Conservation (phyloP, 1,140 invertebrate genomes). For the Halesus radiatus region DNA sequence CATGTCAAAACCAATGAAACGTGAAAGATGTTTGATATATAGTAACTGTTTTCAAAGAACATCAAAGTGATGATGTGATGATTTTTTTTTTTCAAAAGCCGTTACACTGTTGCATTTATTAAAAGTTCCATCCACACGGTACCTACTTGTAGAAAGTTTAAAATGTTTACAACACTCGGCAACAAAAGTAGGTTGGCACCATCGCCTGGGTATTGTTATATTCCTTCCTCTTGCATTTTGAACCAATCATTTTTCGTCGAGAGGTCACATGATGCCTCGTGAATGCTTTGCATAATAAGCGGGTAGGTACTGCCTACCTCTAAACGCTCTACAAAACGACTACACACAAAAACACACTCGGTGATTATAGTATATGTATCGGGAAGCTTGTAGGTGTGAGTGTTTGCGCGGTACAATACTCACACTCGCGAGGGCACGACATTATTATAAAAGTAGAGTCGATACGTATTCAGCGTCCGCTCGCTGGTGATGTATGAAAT, state of each 20-base stretch:
- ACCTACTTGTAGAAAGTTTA: too few species aligned
- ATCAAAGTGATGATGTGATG: too few species aligned
- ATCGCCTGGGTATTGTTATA: neutral
- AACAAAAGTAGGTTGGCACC: too few species aligned
- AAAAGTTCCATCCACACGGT: too few species aligned
- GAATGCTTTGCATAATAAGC: conserved; percentile 38
- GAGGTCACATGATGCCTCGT: conserved; percentile 32
- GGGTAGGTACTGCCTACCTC: conserved; percentile 29
- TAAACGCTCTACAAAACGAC: conserved; percentile 9
- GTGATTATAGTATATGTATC: too few species aligned
- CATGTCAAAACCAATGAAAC: too few species aligned
- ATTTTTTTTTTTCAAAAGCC: too few species aligned
- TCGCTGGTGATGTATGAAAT: conserved; percentile 34
- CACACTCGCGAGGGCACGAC: conserved; percentile 16
- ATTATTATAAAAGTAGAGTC: conserved; percentile 38
- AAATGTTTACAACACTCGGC: too few species aligned
- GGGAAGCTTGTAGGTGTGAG: neutral
- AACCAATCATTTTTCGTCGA: conserved; percentile 35
- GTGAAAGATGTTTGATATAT: too few species aligned
- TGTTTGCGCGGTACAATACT: neutral
- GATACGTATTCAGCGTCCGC: conserved; percentile 22
- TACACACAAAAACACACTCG: conserved; percentile 11
- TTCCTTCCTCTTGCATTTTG: conserved; percentile 23
- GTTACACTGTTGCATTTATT: too few species aligned
- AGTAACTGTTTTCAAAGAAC: too few species aligned